Conservation (phyloP, 2,797 vertebrate genomes). For the Sphenopsis melanotis region DNA sequence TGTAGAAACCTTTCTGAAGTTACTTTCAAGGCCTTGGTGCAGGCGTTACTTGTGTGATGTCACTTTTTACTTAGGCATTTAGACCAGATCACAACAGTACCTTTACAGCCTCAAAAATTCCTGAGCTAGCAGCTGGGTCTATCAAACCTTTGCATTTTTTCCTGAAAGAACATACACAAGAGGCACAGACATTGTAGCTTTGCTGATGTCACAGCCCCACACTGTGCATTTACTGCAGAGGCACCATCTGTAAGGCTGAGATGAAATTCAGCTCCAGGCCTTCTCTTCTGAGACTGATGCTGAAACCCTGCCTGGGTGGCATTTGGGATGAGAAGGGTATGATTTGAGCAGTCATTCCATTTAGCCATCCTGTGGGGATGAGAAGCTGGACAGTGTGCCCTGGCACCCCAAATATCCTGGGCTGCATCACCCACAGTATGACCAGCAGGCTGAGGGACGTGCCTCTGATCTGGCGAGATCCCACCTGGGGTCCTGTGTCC, state of each 20-base stretch:
- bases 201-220: not conserved
- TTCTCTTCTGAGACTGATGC: not conserved
- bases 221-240: not conserved
- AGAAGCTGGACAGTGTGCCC: not conserved
- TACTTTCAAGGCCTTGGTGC: not conserved
- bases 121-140: not conserved
- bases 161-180: not conserved
- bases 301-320: not conserved
- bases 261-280: not conserved
- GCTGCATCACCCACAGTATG: not conserved
- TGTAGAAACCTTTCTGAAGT: not conserved
- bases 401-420: not conserved
- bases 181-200: not conserved
- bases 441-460: not conserved
- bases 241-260: slow-evolving; percentile 12
- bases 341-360: not conserved
- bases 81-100: not conserved
- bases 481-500: not conserved
- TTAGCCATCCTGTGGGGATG: not conserved
- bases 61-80: not conserved
- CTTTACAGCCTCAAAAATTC: not conserved
- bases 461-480: not conserved
- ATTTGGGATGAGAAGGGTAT: not conserved
- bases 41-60: not conserved
- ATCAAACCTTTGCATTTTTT: not conserved